Percentiles rank a stretch among this genome's conserved stretches.
Conservation (phyloP, 2,113 vertebrate genomes). For the Trinectes maculatus region DNA sequence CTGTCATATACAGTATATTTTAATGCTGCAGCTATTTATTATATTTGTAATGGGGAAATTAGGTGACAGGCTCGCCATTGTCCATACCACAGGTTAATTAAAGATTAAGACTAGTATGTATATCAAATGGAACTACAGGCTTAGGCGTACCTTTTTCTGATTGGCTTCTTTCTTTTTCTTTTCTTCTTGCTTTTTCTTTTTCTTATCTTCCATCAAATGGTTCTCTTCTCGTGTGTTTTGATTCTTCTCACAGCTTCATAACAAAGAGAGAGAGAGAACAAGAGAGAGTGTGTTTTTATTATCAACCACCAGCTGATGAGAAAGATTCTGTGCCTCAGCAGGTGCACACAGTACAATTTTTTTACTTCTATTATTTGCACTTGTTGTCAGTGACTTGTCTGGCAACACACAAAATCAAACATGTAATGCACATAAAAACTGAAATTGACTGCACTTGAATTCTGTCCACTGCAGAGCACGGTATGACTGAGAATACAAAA, state of each 20-base stretch:
- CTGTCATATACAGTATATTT: too few species aligned
- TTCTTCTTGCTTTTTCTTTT: slow-evolving; percentile 99
- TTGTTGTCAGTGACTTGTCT: not conserved
- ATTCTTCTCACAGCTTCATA: slow-evolving; percentile 87
- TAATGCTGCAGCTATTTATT: too few species aligned
- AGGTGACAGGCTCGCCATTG: too few species aligned
- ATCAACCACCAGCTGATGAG: slow-evolving; percentile 1
- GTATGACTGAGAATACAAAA: too few species aligned
- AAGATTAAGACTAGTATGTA: not conserved
- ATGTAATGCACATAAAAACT: not conserved
- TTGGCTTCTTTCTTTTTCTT: slow-evolving; percentile 99
- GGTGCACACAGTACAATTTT: not conserved
- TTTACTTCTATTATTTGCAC: not conserved
- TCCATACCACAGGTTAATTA: too few species aligned
- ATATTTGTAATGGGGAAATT: too few species aligned
- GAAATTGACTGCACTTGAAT: too few species aligned
- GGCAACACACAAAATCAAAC: not conserved
- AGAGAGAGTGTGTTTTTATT: not conserved
- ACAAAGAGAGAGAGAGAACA: not conserved
- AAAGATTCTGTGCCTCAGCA: not conserved
- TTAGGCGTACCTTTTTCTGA: slow-evolving; percentile 91
- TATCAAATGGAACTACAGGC: not conserved
- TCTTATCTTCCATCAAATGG: slow-evolving; percentile 99
- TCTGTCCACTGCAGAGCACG: too few species aligned
- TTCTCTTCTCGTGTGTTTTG: slow-evolving; percentile 90